These are phyloP conservation scores for Acanthosepion esculentum DNA, from an alignment of 2,888 invertebrate species.

Conservation along the genomic window DNA sequence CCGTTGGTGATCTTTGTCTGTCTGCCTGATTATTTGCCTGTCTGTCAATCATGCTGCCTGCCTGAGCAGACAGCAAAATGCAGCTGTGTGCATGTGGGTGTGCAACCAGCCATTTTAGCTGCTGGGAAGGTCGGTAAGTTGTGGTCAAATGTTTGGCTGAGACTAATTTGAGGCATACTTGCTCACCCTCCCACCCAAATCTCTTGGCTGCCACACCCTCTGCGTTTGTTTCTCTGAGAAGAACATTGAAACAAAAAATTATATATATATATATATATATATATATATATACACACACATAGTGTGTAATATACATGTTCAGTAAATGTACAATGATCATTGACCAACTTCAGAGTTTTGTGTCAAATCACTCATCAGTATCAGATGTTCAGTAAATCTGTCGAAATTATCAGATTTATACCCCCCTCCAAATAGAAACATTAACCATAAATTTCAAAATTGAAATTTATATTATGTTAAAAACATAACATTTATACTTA, in stretches of 20 bases:
- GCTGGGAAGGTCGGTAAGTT: background rate
- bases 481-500: no score
- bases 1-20: constrained; percentile 6
- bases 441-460: no score
- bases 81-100: background rate
- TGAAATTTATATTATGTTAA: no score
- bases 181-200: background rate
- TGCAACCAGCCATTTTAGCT: background rate
- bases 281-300: background rate
- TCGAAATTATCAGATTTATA: no score
- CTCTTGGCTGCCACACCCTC: background rate
- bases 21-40: background rate
- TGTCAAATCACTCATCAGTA: no score
- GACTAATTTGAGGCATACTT: background rate
- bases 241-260: background rate
- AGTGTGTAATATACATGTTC: no score
- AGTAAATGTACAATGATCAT: no score
- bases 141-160: background rate
- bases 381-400: no score
- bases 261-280: background rate
- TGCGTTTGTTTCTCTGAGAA: no score
- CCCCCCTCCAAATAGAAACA: no score
- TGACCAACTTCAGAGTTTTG: no score
- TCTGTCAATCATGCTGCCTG: constrained; percentile 23
- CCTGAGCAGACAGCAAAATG: background rate